Percentiles rank a stretch among this genome's conserved stretches.
phyloP scores from a whole-genome alignment of 1,140 invertebrate genomes.

The Calycopis cecrops region DNA sequence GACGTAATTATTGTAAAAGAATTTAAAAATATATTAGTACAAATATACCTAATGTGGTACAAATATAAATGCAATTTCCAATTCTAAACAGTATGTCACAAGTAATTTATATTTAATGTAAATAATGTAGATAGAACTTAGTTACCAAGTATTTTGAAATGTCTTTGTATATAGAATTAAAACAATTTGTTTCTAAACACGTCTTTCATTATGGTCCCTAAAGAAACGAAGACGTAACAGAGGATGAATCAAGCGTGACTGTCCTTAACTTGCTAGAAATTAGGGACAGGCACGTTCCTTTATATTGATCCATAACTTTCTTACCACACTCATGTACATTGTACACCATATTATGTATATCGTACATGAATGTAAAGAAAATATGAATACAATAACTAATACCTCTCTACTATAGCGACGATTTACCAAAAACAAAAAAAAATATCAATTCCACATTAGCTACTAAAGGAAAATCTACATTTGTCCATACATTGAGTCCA shows the following conservation, averaged over 20 bases:
- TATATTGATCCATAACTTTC: neutral
- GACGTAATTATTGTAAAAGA: neutral
- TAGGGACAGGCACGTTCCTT: neutral
- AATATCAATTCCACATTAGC: too few species aligned
- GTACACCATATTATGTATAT: too few species aligned
- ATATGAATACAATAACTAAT: too few species aligned
- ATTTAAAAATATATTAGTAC: constrained; percentile 2
- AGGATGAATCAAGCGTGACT: neutral
- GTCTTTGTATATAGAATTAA: constrained; percentile 13
- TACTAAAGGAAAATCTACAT: too few species aligned
- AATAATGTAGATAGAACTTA: constrained; percentile 13
- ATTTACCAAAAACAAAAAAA: too few species aligned
- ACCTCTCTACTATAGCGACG: too few species aligned
- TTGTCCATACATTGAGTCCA: too few species aligned
- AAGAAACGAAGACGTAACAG: neutral
- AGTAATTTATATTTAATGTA: constrained; percentile 11
- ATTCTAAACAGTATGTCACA: neutral
- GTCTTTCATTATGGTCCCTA: neutral
- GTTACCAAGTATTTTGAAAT: constrained; percentile 7
- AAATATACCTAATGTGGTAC: neutral
- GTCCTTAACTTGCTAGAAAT: neutral
- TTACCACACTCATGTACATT: neutral
- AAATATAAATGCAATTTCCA: neutral
- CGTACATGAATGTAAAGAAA: neutral
- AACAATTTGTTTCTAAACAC: constrained; percentile 10